Evolutionary conservation across 2,888 invertebrate genomes (phyloP), one percentile per base, ranked within the genome.

Genomic region (Sarcophaga rosellei): DNA sequence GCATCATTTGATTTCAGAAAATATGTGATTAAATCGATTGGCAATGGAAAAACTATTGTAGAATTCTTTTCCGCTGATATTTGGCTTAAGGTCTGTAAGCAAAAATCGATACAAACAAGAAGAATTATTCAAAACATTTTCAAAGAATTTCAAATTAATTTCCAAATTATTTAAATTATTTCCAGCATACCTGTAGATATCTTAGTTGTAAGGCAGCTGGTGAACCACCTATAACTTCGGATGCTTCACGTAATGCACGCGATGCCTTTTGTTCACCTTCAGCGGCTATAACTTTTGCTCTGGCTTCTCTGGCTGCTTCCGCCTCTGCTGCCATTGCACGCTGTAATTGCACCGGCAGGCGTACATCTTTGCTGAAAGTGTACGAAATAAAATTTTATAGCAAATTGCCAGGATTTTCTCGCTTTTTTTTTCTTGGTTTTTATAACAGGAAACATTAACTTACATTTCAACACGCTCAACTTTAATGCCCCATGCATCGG

Each of bases 1-100:
- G 92, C 90, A 81, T 92, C 92, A 80, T 89, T 90, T 78, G 90
- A 95, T 91, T 95, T 96, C 92, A 96, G 94, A 92, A 97, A 97
- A 93, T 97, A 97, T 3, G 97, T 96, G 45, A 97, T 92, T 90
- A 97, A 94, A 91, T 97, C 97, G 88, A 95, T 95, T 6, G 97
- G 97, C 89, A 98, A 94, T 21, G 99, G 99, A 94, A 99, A 99
- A 66, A 99, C 97, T 91, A 99, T 99, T 4, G 99, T 99, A 4
- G 98, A 98, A 93, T 99, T 99, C 95, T 99, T 99, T 95, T 99
- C 99, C 20, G 98, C 98, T 47, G 98, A 98, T 92, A 99, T 99
- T 83, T 98, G 97, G 94, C 97, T 99, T 91, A 99, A 94, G 0
- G 99, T 99, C 97, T 99, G 96, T 12, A 47, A 53, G 15, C n/a